A percentile compares a stretch with the other conserved stretches of the same genome.
Evolutionary conservation across 2,888 invertebrate genomes (phyloP).

Genomic region (Amaurobius ferox): DNA sequence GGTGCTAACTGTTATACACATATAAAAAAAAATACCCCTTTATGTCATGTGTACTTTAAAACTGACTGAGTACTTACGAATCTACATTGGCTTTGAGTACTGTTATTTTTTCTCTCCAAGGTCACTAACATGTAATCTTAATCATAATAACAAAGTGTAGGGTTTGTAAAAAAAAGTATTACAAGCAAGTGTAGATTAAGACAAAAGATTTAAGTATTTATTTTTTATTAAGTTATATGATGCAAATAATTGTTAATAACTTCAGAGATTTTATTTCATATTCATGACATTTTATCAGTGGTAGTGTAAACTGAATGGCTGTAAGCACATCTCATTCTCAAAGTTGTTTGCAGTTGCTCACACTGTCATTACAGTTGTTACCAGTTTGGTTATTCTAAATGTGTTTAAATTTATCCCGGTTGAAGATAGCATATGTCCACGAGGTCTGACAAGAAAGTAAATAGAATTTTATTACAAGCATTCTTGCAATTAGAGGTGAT

Average conservation of each 20-base stretch:
- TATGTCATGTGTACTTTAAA: conserved; percentile 51
- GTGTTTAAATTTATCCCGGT: too few relatives aligned
- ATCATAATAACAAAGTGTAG: neutral
- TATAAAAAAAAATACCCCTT: conserved; percentile 1
- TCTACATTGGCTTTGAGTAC: conserved; percentile 55
- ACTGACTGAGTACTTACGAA: conserved; percentile 48
- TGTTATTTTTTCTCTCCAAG: neutral
- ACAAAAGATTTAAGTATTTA: neutral
- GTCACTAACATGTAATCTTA: neutral
- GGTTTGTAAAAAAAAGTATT: neutral
- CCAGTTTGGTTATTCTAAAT: too few relatives aligned
- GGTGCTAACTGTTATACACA: conserved; percentile 51
- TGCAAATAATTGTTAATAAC: neutral
- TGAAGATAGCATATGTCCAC: too few relatives aligned
- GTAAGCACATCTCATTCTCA: too few relatives aligned
- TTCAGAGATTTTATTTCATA: conserved; percentile 10
- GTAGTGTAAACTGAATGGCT: too few relatives aligned
- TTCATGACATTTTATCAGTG: neutral
- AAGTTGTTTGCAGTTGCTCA: too few relatives aligned
- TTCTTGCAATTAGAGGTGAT: too few relatives aligned
- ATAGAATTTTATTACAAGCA: too few relatives aligned
- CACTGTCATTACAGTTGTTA: too few relatives aligned
- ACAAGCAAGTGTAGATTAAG: neutral
- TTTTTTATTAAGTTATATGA: neutral
- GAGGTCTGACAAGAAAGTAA: too few relatives aligned